Conservation (phyloP, 37 sponge, comb jelly and placozoan species). For the Petrosia ficiformis region DNA sequence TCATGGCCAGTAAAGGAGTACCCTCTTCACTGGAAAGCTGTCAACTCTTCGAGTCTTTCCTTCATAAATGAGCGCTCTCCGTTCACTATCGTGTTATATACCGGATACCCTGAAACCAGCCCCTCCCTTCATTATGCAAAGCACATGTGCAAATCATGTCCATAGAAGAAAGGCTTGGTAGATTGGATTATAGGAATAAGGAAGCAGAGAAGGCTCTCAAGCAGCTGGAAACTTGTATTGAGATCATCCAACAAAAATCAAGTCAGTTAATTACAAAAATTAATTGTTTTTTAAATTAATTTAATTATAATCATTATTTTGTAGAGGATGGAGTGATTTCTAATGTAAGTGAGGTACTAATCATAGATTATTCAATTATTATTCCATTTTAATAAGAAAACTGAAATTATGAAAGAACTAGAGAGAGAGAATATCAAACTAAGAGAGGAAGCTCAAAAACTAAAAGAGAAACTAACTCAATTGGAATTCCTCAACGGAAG, state of each 20-base stretch:
- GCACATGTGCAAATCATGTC: too few species aligned
- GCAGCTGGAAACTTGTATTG: conserved; percentile 42
- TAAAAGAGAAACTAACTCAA: conserved; percentile 55
- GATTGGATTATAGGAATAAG: conserved; percentile 50
- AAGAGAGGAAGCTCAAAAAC: conserved; percentile 45
- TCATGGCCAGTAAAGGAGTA: not conserved
- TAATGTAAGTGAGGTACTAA: not conserved
- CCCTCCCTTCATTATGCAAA: too few species aligned
- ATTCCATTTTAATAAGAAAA: not conserved
- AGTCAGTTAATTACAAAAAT: conserved; percentile 18
- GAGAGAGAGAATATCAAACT: conserved; percentile 66
- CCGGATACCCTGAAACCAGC: too few species aligned
- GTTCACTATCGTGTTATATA: too few species aligned
- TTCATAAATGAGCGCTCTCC: too few species aligned
- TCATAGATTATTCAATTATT: too few species aligned
- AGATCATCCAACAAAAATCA: conserved; percentile 54
- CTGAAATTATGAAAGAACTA: conserved; percentile 17
- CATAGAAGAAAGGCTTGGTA: conserved; percentile 40
- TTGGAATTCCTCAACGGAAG: conserved; percentile 74
- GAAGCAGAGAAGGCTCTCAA: conserved; percentile 70
- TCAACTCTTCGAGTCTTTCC: too few species aligned
- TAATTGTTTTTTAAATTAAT: not conserved
- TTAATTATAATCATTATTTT: not conserved
- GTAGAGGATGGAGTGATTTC: not conserved
- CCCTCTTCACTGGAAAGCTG: not conserved